Conservation (phyloP, 2,888 invertebrate species). For the Brachyptera putata region DNA sequence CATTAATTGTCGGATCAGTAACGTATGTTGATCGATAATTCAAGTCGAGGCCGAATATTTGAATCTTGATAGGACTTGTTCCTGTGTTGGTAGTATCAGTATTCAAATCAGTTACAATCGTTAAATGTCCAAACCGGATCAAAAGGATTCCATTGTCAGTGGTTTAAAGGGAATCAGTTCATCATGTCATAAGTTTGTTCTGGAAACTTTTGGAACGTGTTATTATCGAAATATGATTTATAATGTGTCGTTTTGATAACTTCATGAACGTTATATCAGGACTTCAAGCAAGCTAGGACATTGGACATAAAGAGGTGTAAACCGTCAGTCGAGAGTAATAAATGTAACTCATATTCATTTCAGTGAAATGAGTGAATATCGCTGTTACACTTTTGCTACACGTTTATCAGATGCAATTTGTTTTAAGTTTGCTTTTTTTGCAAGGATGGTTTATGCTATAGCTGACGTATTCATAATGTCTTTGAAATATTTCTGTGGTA, state of each 20-base stretch:
- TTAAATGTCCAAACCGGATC: neutral
- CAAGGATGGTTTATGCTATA: too few relatives aligned
- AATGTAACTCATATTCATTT: too few relatives aligned
- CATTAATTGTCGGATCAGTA: neutral
- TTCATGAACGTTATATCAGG: slow-evolving; percentile 1
- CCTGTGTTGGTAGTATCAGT: neutral
- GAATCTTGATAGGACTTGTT: slow-evolving; percentile 6
- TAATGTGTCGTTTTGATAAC: neutral
- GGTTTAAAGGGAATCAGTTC: neutral
- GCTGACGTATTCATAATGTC: too few relatives aligned
- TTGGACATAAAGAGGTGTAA: too few relatives aligned
- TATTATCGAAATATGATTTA: neutral
- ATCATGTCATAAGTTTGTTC: neutral
- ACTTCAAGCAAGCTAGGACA: too few relatives aligned
- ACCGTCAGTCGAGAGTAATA: too few relatives aligned
- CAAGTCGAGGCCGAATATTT: neutral
- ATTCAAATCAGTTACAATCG: neutral
- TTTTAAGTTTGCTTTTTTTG: too few relatives aligned
- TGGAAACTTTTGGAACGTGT: neutral
- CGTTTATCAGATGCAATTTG: too few relatives aligned
- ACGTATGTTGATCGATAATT: neutral
- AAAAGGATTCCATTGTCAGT: neutral
- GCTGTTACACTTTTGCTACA: too few relatives aligned
- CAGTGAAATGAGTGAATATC: too few relatives aligned
- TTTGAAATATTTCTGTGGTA: too few relatives aligned